A percentile compares a stretch with the other conserved stretches of the same genome.
phyloP scores from a whole-genome alignment of 2,113 vertebrate genomes.

The Cochlearius cochlearius region DNA sequence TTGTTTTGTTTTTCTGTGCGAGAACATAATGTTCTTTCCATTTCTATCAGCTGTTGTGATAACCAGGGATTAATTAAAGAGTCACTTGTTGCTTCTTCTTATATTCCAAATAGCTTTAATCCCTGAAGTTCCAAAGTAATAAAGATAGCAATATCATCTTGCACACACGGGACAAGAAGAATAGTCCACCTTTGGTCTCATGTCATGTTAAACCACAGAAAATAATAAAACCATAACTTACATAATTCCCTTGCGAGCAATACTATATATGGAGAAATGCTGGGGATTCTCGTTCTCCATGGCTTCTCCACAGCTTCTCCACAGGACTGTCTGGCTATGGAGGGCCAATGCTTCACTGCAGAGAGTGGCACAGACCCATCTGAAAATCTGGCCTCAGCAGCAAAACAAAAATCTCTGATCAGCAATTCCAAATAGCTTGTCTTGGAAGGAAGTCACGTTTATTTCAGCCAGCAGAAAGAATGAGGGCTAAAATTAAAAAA shows the following conservation, averaged over 20 bases:
- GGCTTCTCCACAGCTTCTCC: background rate
- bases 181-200: slow-evolving; percentile 24
- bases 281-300: background rate
- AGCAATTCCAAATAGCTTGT: background rate
- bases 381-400: background rate
- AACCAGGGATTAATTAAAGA: slow-evolving; percentile 56
- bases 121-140: slow-evolving; percentile 53
- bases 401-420: background rate
- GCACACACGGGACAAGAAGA: background rate
- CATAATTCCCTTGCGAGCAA: background rate
- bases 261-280: background rate
- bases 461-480: background rate
- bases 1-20: background rate
- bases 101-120: slow-evolving; percentile 42
- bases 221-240: slow-evolving; percentile 41
- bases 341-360: background rate
- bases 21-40: slow-evolving; percentile 34
- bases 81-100: slow-evolving; percentile 28
- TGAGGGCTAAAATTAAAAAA: background rate
- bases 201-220: slow-evolving; percentile 27
- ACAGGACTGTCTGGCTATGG: background rate
- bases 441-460: background rate
- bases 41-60: slow-evolving; percentile 18
- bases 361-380: background rate
- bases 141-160: background rate